Evolutionary conservation across 2,888 invertebrate genomes (phyloP).

Genomic region (Rotaria macrura): DNA sequence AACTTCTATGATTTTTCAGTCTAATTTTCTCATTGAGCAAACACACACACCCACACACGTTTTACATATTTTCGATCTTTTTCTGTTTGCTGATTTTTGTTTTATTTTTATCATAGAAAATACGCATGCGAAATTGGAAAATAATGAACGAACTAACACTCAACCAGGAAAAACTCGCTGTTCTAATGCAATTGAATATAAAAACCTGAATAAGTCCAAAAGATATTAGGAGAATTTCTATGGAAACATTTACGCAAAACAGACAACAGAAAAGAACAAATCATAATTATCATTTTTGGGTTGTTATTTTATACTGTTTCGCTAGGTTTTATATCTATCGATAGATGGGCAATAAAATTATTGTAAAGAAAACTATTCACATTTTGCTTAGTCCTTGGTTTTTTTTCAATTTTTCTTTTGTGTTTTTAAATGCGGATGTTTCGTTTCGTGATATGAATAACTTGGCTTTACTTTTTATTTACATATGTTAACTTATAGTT

Average conservation of each 20-base stretch:
- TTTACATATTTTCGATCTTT: background rate
- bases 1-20: background rate
- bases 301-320: background rate
- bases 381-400: background rate
- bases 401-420: background rate
- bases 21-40: background rate
- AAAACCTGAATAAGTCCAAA: background rate
- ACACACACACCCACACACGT: background rate
- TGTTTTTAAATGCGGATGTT: background rate
- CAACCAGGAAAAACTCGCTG: background rate
- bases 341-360: background rate
- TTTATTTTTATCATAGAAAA: background rate
- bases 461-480: background rate
- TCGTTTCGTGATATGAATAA: background rate
- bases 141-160: background rate
- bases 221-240: background rate
- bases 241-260: too few species aligned
- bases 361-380: background rate
- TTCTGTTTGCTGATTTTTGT: background rate
- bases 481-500: background rate
- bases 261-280: background rate
- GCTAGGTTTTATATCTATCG: background rate
- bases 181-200: background rate
- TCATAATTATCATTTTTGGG: background rate
- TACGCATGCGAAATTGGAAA: background rate